Base-by-base conservation (phyloP, 2,113 vertebrate genomes). In the Carlito syrichta region DNA sequence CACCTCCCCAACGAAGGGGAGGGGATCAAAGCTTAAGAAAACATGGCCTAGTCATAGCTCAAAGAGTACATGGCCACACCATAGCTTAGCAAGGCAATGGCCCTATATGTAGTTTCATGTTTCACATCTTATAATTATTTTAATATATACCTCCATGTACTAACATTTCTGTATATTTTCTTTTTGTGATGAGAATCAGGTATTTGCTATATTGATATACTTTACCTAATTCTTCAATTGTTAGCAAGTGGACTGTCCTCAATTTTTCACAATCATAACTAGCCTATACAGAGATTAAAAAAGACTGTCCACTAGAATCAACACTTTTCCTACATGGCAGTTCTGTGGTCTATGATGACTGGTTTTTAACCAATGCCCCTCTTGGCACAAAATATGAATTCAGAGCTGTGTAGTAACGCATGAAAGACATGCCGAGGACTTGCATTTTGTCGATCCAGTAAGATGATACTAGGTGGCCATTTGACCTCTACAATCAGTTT, bases 311-410 rank as follows among this genome's bases (percentile, higher is more conserved):
- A 74, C 40, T 78, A 94, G 50, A 89, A 43, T 74, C 73, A 91
- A 63, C 12, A 85, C 54, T 86, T 92, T 58, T 68, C 30, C 48
- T 84, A 62, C 30, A 43, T 58, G 58, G 63, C 30, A 58, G 40
- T 25, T 94, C 58, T 94, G 54, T 82, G 87, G 94, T 85, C 45
- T 89, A 38, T 81, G 60, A 32, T 95, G 63, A 91, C 12, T 87
- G 35, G 9, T 87, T 95, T 73, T 93, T 85, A 96, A 89, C 63
- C 56, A 95, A 35, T 54, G 52, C 23, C 48, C 20, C 48, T 85
- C 50, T 73, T 91, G 54, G 60, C 52, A 97, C n/a, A 97, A 91
- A 93, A 90, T 27, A 96, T 48, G 43, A 43, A 48, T 89, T 95
- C 90, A 96, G 54, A 92, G 81, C 69, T 81, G 92, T 81, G 35